Evolutionary conservation across 2,797 vertebrate species (phyloP).

Genomic region (Arnoldichthys spilopterus): DNA sequence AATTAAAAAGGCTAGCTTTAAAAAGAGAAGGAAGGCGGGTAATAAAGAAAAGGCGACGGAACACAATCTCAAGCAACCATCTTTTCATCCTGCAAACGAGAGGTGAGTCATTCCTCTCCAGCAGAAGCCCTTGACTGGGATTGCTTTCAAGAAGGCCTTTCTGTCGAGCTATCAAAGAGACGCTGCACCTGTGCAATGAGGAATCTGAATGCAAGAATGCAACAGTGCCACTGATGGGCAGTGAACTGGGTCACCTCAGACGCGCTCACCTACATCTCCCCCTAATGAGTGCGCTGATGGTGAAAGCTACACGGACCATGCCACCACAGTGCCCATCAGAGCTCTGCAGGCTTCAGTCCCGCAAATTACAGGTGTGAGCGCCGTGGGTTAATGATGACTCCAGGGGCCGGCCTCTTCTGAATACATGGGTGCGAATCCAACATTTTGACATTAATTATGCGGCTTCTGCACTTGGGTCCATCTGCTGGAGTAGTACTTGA

Average conservation of each 20-base stretch:
- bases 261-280: constrained; percentile 43
- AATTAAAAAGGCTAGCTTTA: constrained; percentile 51
- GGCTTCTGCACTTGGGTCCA: constrained; percentile 8
- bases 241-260: constrained; percentile 48
- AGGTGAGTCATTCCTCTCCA: constrained; percentile 61
- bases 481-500: constrained; percentile 9
- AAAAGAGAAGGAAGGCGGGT: constrained; percentile 43
- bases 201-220: constrained; percentile 52
- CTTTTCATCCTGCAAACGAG: constrained; percentile 61
- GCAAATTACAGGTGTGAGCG: constrained; percentile 50
- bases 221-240: constrained; percentile 35
- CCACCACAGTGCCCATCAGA: constrained; percentile 28
- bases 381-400: constrained; percentile 40
- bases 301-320: constrained; percentile 35
- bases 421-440: constrained; percentile 36
- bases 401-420: constrained; percentile 30
- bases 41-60: constrained; percentile 34
- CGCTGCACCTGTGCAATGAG: constrained; percentile 53
- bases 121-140: constrained; percentile 59
- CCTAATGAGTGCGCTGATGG: constrained; percentile 54
- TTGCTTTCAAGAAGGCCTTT: constrained; percentile 60
- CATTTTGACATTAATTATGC: constrained; percentile 41
- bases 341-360: constrained; percentile 16
- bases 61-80: constrained; percentile 58
- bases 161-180: constrained; percentile 57